Conservation (phyloP, 2,888 invertebrate species). For the Lypha dubia region DNA sequence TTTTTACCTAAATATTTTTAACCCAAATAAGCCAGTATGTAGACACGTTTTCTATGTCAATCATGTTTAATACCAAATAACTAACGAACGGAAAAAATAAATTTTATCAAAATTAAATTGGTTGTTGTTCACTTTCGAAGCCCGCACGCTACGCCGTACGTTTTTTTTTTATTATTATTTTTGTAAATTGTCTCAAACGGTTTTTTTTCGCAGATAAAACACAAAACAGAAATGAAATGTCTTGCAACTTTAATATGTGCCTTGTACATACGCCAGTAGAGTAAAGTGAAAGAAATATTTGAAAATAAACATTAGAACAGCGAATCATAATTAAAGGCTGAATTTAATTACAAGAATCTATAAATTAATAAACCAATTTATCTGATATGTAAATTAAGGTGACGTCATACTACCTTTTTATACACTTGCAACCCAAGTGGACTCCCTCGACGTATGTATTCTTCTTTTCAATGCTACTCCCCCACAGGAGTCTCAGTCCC, state of each 20-base stretch:
- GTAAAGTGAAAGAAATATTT: not conserved
- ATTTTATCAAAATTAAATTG: slow-evolving; percentile 58
- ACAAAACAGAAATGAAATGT: slow-evolving; percentile 14
- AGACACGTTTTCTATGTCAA: slow-evolving; percentile 69
- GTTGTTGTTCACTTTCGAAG: slow-evolving; percentile 9
- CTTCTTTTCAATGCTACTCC: too few relatives aligned
- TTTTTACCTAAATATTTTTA: slow-evolving; percentile 29
- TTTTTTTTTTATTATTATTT: slow-evolving; percentile 8
- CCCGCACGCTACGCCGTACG: not conserved
- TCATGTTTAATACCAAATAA: slow-evolving; percentile 52
- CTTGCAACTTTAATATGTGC: slow-evolving; percentile 27
- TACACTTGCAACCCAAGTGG: too few relatives aligned
- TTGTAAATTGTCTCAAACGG: slow-evolving; percentile 24
- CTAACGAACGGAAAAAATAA: slow-evolving; percentile 19
- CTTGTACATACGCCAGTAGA: too few relatives aligned
- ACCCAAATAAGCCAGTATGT: slow-evolving; percentile 59
- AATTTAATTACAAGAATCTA: too few relatives aligned
- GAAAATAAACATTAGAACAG: not conserved
- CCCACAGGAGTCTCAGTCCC: too few relatives aligned
- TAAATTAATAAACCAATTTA: too few relatives aligned
- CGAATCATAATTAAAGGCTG: too few relatives aligned
- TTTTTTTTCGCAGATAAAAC: not conserved
- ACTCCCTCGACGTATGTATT: too few relatives aligned
- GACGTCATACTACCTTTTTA: too few relatives aligned
- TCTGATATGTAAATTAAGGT: too few relatives aligned